Evolutionary conservation across 2,888 invertebrate genomes (phyloP).

Genomic region (Zeuzera pyrina): DNA sequence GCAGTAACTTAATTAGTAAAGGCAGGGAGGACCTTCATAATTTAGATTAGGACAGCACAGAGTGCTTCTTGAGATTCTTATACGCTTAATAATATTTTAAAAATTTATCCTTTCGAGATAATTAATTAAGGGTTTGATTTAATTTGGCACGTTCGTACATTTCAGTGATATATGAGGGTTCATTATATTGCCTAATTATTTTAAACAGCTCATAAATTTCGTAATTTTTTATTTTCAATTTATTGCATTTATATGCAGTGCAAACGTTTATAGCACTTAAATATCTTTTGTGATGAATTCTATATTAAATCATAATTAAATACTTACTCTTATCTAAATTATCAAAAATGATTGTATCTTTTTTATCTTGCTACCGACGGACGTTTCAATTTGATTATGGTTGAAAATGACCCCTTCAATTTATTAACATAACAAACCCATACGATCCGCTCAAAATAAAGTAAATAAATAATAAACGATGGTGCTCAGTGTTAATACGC

Average conservation of each 20-base stretch:
- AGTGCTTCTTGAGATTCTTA: constrained; percentile 60
- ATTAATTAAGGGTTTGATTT: constrained; percentile 53
- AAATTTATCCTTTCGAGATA: constrained; percentile 39
- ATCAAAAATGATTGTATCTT: no score
- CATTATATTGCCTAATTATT: constrained; percentile 56
- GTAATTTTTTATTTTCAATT: no score
- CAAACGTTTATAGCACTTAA: no score
- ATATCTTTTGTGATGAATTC: no score
- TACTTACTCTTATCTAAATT: no score
- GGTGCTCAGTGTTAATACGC: constrained; percentile 66
- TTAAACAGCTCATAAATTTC: constrained; percentile 43
- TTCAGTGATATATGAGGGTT: constrained; percentile 54
- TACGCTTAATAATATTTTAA: constrained; percentile 60
- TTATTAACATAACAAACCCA: constrained; percentile 1
- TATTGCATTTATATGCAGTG: no score
- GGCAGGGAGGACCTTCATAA: constrained; percentile 30
- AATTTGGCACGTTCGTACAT: constrained; percentile 42
- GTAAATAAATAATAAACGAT: constrained; percentile 51
- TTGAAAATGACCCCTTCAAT: no score
- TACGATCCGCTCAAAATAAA: constrained; percentile 39
- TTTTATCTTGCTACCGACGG: no score
- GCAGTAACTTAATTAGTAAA: constrained; percentile 53
- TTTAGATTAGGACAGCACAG: constrained; percentile 45
- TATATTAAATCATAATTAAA: no score
- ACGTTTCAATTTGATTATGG: no score